Evolutionary conservation across 2,113 vertebrate species (phyloP).

Genomic region (Neotoma lepida): DNA sequence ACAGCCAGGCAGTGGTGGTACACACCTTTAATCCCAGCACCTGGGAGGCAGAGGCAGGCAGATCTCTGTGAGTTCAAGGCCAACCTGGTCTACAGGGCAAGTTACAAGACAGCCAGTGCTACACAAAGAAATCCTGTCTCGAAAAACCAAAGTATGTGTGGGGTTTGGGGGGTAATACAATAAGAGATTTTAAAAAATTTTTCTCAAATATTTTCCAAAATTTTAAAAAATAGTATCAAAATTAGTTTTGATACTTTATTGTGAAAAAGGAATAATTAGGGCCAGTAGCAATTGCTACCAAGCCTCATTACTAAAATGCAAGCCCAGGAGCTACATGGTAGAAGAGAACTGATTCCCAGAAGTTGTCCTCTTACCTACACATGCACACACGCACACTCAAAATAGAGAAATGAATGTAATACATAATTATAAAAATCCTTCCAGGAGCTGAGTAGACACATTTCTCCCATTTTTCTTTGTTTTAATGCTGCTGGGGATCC

Average conservation of each 20-base stretch:
- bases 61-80: too few relatives aligned
- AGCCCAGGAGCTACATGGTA: neutral
- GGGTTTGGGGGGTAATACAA: neutral
- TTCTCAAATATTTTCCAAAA: conserved; percentile 12
- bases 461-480: neutral
- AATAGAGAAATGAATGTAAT: neutral
- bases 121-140: too few relatives aligned
- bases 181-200: neutral
- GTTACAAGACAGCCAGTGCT: too few relatives aligned
- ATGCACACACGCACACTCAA: neutral
- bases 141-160: too few relatives aligned
- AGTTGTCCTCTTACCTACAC: neutral
- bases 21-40: too few relatives aligned
- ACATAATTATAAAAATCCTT: neutral
- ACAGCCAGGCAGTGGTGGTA: too few relatives aligned
- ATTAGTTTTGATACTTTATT: conserved; percentile 17
- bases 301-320: neutral
- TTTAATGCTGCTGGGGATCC: neutral
- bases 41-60: too few relatives aligned
- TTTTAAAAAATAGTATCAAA: neutral
- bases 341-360: neutral
- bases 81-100: too few relatives aligned
- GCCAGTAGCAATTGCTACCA: neutral
- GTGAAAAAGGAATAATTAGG: neutral
- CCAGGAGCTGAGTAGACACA: neutral